phyloP scores from a whole-genome alignment of 1,140 invertebrate genomes.

The Tetragnatha versicolor region DNA sequence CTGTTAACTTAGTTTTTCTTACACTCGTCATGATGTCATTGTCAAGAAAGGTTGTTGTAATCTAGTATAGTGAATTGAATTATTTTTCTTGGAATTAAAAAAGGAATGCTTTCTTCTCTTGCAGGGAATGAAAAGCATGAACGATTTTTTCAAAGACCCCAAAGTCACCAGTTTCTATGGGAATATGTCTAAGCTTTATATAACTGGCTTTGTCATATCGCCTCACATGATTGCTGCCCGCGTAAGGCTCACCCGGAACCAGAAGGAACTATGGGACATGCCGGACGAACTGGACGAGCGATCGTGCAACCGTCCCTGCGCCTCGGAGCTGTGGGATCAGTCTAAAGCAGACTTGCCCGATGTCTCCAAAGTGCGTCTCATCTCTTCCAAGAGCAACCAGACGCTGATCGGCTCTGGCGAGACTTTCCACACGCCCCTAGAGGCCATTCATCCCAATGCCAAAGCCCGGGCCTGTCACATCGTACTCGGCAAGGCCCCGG shows the following conservation, averaged over 20 bases:
- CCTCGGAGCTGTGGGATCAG: neutral
- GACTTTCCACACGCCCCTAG: neutral
- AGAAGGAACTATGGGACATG: slow-evolving; percentile 32
- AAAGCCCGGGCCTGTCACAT: slow-evolving; percentile 34
- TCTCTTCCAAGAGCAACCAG: slow-evolving; percentile 13
- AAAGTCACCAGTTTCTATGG: slow-evolving; percentile 5
- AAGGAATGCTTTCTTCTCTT: too few relatives aligned
- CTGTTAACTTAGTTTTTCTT: too few relatives aligned
- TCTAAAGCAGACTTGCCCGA: neutral
- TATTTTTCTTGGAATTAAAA: too few relatives aligned
- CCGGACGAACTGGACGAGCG: neutral
- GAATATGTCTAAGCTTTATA: slow-evolving; percentile 18
- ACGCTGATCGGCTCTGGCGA: neutral
- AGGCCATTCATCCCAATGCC: neutral
- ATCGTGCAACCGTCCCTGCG: neutral
- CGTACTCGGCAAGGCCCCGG: slow-evolving; percentile 5
- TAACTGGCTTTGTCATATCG: slow-evolving; percentile 32
- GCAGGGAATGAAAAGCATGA: neutral
- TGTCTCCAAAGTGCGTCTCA: neutral
- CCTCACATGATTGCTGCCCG: slow-evolving; percentile 28
- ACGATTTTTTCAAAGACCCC: slow-evolving; percentile 19
- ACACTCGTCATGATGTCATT: too few relatives aligned
- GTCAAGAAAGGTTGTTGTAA: too few relatives aligned
- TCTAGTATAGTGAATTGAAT: too few relatives aligned
- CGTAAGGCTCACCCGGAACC: slow-evolving; percentile 18